phyloP scores from a whole-genome alignment of 1,140 invertebrate species.

The Drosophila varians region DNA sequence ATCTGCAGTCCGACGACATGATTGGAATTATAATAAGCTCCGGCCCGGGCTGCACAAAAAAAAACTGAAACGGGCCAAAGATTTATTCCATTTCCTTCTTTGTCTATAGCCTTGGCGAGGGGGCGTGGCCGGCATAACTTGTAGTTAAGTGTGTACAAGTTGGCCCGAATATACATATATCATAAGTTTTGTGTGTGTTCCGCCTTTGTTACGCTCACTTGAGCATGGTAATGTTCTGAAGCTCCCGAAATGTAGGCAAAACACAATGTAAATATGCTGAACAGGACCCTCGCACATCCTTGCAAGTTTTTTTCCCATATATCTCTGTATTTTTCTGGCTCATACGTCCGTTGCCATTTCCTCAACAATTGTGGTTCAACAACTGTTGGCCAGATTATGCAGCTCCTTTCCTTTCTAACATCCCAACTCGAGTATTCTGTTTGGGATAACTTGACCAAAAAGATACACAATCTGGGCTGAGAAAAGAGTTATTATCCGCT shows the following conservation, averaged over 20 bases:
- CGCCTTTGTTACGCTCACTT: slow-evolving; percentile 48
- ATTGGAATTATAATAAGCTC: slow-evolving; percentile 75
- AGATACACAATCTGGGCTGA: not conserved
- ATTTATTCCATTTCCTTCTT: slow-evolving; percentile 48
- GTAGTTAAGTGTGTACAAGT: slow-evolving; percentile 41
- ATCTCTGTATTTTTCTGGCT: not conserved
- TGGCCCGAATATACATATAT: slow-evolving; percentile 34
- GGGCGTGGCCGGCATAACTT: slow-evolving; percentile 34
- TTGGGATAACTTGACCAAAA: not conserved
- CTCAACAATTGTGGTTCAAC: not conserved
- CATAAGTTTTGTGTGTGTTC: slow-evolving; percentile 45
- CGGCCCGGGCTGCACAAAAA: slow-evolving; percentile 10
- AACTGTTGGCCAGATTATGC: not conserved
- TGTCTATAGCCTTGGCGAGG: slow-evolving; percentile 20
- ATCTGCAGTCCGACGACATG: slow-evolving; percentile 49
- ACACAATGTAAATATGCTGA: slow-evolving; percentile 32
- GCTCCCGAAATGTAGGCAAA: slow-evolving; percentile 24
- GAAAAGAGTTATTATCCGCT: not conserved
- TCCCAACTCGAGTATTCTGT: not conserved
- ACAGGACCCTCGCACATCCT: not conserved
- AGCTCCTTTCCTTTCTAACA: not conserved
- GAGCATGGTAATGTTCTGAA: slow-evolving; percentile 45
- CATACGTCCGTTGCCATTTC: not conserved
- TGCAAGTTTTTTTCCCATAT: not conserved
- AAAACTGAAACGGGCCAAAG: slow-evolving; percentile 16